Evolutionary conservation across 2,888 invertebrate genomes (phyloP).

Genomic region (Lepidocyrtinus sp.): DNA sequence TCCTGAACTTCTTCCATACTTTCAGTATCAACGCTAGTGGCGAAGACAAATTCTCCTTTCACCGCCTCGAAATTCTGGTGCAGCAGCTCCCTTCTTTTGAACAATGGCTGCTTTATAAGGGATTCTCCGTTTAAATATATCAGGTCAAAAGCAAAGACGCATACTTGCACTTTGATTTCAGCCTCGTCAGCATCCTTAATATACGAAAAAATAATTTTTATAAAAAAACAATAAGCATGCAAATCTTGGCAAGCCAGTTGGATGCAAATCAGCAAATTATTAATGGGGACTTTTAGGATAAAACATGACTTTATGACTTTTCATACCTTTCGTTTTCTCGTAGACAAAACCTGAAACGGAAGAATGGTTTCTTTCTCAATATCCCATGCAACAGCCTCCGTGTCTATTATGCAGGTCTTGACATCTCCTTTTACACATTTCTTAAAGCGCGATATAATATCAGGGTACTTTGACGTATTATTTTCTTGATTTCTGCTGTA

Average conservation of each 20-base stretch:
- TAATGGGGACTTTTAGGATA: background rate
- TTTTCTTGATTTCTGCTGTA: slow-evolving; percentile 98
- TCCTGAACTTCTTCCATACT: slow-evolving; percentile 93
- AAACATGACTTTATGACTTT: slow-evolving; percentile 1
- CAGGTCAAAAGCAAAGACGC: slow-evolving; percentile 97
- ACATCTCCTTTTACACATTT: slow-evolving; percentile 74
- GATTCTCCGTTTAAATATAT: slow-evolving; percentile 91
- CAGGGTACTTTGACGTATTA: slow-evolving; percentile 96
- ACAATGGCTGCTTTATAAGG: slow-evolving; percentile 85
- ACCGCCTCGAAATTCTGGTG: slow-evolving; percentile 78
- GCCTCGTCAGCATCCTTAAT: slow-evolving; percentile 81
- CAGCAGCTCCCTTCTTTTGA: slow-evolving; percentile 82
- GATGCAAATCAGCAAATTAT: background rate
- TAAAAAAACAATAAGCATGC: too few relatives aligned
- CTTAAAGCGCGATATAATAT: slow-evolving; percentile 83
- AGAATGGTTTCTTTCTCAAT: slow-evolving; percentile 87
- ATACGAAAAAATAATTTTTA: slow-evolving; percentile 42
- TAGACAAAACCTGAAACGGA: slow-evolving; percentile 96
- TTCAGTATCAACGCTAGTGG: slow-evolving; percentile 84
- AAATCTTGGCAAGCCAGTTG: background rate
- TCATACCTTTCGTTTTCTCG: slow-evolving; percentile 91
- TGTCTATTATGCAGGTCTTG: slow-evolving; percentile 90
- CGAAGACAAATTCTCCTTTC: slow-evolving; percentile 89
- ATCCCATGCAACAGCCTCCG: slow-evolving; percentile 99
- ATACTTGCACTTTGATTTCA: slow-evolving; percentile 90